Conservation (phyloP, 1,140 invertebrate species). For the Drosophila bocqueti region DNA sequence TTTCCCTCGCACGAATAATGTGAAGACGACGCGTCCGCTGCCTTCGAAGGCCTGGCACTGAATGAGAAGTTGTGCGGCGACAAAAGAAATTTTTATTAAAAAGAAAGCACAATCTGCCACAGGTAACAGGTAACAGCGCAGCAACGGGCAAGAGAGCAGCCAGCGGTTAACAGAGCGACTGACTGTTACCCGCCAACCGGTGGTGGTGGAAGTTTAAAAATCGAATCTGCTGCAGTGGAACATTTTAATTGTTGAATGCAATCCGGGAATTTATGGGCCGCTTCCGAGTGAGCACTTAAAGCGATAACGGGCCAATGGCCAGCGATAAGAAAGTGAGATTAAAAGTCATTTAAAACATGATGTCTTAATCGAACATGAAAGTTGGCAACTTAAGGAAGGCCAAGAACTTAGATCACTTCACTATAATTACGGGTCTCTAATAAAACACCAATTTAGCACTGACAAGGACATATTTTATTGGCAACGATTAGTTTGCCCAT, state of each 20-base stretch:
- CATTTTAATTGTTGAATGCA: slow-evolving; percentile 53
- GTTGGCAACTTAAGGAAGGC: background rate
- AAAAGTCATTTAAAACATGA: background rate
- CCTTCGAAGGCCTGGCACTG: slow-evolving; percentile 77
- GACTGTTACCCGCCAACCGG: slow-evolving; percentile 16
- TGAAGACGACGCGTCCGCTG: slow-evolving; percentile 66
- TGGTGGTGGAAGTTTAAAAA: slow-evolving; percentile 32
- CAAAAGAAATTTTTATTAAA: slow-evolving; percentile 84
- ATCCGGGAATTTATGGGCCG: slow-evolving; percentile 9
- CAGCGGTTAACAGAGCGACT: slow-evolving; percentile 46
- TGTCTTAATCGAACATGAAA: slow-evolving; percentile 22
- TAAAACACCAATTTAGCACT: no score
- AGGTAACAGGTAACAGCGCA: slow-evolving; percentile 35
- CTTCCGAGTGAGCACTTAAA: slow-evolving; percentile 38
- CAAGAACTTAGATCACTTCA: no score
- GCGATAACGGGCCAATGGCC: slow-evolving; percentile 15
- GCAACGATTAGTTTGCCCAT: background rate
- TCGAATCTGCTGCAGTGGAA: slow-evolving; percentile 50
- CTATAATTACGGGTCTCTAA: no score
- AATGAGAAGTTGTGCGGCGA: slow-evolving; percentile 70
- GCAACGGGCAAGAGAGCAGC: slow-evolving; percentile 19
- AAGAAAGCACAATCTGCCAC: slow-evolving; percentile 72
- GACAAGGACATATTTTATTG: no score
- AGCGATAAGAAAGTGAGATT: slow-evolving; percentile 22
- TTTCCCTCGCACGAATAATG: slow-evolving; percentile 51